These are phyloP conservation scores for Erebia ligea DNA, from an alignment of 2,888 invertebrate genomes.

Conservation along the genomic window DNA sequence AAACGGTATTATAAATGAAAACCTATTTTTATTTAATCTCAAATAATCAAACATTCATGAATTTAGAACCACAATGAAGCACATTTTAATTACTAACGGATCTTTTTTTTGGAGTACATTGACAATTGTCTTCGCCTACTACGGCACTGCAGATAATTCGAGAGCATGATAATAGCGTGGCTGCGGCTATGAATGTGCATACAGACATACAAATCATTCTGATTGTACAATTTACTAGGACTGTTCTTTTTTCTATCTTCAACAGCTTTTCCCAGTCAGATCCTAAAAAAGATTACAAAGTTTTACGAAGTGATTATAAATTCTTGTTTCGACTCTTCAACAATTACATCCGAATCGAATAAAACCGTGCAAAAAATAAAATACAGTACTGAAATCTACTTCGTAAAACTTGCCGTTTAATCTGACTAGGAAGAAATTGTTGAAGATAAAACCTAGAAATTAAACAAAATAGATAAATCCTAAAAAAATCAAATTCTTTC, in stretches of 20 bases:
- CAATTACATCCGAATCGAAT: conserved; percentile 59
- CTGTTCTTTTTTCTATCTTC: conserved; percentile 42
- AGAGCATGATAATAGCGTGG: conserved; percentile 51
- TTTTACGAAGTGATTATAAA: conserved; percentile 57
- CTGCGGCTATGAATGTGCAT: conserved; percentile 51
- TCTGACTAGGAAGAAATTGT: conserved; percentile 62
- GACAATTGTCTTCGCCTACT: conserved; percentile 41
- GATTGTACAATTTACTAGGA: conserved; percentile 11
- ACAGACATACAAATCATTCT: conserved; percentile 61
- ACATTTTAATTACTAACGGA: conserved; percentile 5
- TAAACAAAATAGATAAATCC: conserved; percentile 2
- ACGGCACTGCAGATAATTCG: conserved; percentile 44
- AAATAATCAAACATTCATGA: neutral
- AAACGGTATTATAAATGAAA: neutral
- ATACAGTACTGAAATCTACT: conserved; percentile 39
- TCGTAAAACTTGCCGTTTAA: conserved; percentile 56
- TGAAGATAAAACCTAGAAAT: conserved; percentile 52
- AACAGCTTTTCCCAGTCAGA: conserved; percentile 44
- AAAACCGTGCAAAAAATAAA: neutral
- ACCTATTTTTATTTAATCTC: conserved; percentile 12
- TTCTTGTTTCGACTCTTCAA: conserved; percentile 53
- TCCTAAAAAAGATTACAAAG: conserved; percentile 59
- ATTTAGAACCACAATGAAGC: conserved; percentile 11
- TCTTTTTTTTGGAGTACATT: conserved; percentile 43
- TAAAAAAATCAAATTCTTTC: neutral